Evolutionary conservation across 2,888 invertebrate genomes (phyloP), one percentile per base, ranked within the genome.

Genomic region (Shargacucullia verbasci): DNA sequence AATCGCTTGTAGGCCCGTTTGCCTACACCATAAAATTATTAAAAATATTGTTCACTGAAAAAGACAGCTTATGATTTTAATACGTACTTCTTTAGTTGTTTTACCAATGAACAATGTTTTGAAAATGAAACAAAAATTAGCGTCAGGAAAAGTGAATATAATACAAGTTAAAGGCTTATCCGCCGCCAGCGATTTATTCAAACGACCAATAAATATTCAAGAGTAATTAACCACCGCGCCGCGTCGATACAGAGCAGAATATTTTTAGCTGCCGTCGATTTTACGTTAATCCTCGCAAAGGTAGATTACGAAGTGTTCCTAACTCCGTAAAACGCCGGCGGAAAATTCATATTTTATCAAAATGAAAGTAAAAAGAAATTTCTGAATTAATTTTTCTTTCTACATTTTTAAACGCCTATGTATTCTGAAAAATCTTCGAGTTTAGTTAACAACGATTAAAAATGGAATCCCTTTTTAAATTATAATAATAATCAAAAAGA

Each of bases 171-270:
- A 87, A 86, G 88, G 89, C 87, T 89, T 88, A 89, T 86, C 81
- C 85, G 83, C 88, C 83, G 84, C 84, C 75, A 78, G 88, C 90
- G 89, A 90, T 91, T 91, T 92, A 91, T 91, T 91, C 91, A 91
- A 92, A 92, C 90, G 91, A 91, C 90, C 91, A 90, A 92, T 92
- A 92, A 92, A 92, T 92, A 92, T 92, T 91, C 92, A 92, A 86
- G 84, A 92, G 91, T 91, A 92, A 92, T 92, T 91, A 92, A 89
- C 90, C 88, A 79, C 82, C 81, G 83, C 84, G 81, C 83, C 78
- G 79, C 85, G 82, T 84, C 91, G 86, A 89, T 89, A 85, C 82
- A 78, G 80, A 70, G 78, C 77, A 71, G 89, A 84, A 89, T 89
- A 89, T 90, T 90, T 91, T 89, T 90, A 83, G 84, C 86, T 80